Evolutionary conservation across 2,797 vertebrate species (phyloP).

Genomic region (Pelobates cultripes): DNA sequence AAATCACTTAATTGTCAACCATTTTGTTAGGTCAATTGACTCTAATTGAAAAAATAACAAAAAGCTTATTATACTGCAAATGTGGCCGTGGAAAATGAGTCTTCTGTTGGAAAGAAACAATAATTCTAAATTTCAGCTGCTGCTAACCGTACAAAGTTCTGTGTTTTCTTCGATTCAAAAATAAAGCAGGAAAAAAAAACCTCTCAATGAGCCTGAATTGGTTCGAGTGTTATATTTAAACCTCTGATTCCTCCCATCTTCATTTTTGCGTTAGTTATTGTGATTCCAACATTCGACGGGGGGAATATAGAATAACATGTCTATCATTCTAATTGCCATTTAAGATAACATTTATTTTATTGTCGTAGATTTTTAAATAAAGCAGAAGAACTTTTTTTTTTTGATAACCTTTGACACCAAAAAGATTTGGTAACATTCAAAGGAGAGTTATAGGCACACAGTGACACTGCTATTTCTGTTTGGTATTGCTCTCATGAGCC

Average conservation of each 20-base stretch:
- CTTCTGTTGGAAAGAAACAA: slow-evolving; percentile 91
- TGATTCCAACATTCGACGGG: slow-evolving; percentile 36
- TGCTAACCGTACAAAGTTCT: slow-evolving; percentile 86
- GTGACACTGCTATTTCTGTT: no score
- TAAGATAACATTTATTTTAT: slow-evolving; percentile 24
- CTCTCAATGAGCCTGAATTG: slow-evolving; percentile 62
- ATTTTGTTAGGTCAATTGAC: slow-evolving; percentile 99
- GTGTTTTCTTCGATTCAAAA: slow-evolving; percentile 80
- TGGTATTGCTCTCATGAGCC: no score
- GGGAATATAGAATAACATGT: slow-evolving; percentile 41
- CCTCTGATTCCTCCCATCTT: slow-evolving; percentile 31
- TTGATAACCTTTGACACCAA: background rate
- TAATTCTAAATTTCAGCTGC: slow-evolving; percentile 89
- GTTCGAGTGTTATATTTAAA: slow-evolving; percentile 66
- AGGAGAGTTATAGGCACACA: no score
- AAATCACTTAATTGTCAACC: slow-evolving; percentile 99
- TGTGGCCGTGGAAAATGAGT: slow-evolving; percentile 88
- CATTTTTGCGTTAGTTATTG: slow-evolving; percentile 38
- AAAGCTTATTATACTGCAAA: slow-evolving; percentile 93
- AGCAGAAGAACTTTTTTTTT: background rate
- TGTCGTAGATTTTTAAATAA: slow-evolving; percentile 1
- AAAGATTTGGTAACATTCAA: background rate
- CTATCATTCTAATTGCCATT: slow-evolving; percentile 27
- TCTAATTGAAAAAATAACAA: slow-evolving; percentile 99
- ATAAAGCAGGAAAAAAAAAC: slow-evolving; percentile 65